Base-by-base conservation (phyloP, 2,797 vertebrate species). In the Pogonophryne albipinna region DNA sequence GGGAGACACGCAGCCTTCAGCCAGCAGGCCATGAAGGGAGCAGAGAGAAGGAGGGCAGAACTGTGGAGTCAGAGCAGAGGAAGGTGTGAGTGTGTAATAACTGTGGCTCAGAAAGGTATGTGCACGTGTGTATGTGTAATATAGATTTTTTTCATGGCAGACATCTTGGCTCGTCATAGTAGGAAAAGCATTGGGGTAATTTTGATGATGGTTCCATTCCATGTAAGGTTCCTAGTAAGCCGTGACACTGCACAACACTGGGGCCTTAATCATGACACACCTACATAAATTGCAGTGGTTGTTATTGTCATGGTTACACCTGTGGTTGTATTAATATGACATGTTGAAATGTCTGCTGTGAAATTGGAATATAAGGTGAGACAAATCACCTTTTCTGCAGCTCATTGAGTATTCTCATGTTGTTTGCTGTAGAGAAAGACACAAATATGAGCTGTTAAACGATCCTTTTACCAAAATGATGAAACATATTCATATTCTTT, bases 11-110 rank as follows among this genome's bases (percentile, higher is more conserved):
- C 34, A 74, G 55, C 46, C 49, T n/a, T 58, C 67, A 56, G 57
- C 23, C 47, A 65, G 64, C 71, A 66, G 66, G 62, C 49, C n/a
- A 20, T 56, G 59, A 53, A 63, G 19, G n/a, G 66, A 63, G 64
- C 73, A 45, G 34, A 59, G 49, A 81, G 34, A 44, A 34, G 57
- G 51, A 31, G 52, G 64, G 56, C 20, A 53, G 42, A 49, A 31
- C 16, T 56, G 13, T 62, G 52, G 63, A 56, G 75, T 56, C 63
- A 13, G 41, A 52, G 55, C 60, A 65, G 51, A 19, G 51, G 27
- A 64, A 58, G 52, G 68, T 44, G 68, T 67, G 59, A 66, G 20
- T 20, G 45, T 15, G 56, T 27, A 27, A 31, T 56, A n/a, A 41
- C 23, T 62, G 16, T 46, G 42, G 41, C 38, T 68, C 41, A 62